phyloP scores from a whole-genome alignment of 2,888 invertebrate genomes.

The Uropetala carovei region DNA sequence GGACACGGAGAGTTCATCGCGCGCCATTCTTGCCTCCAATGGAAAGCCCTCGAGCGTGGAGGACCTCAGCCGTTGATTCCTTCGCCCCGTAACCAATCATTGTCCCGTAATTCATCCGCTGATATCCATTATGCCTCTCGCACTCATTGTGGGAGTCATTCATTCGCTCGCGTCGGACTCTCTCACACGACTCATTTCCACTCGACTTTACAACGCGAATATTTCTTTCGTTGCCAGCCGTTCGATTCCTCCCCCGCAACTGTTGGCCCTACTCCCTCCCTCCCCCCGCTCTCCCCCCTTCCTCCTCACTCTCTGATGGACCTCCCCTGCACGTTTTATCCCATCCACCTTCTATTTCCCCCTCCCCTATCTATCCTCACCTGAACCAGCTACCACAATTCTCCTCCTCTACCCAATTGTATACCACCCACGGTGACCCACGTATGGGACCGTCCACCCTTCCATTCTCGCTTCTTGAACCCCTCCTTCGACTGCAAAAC shows the following conservation, averaged over 20 bases:
- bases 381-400: background rate
- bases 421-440: constrained; percentile 2
- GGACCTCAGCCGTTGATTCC: background rate
- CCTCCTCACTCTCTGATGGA: background rate
- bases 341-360: background rate
- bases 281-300: too few relatives aligned
- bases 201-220: background rate
- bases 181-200: constrained; percentile 18
- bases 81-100: constrained; percentile 19
- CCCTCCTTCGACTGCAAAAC: too few relatives aligned
- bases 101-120: constrained; percentile 13
- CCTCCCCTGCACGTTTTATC: background rate
- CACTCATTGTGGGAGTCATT: background rate
- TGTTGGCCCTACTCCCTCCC: background rate
- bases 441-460: background rate
- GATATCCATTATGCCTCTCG: background rate
- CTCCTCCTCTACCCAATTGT: background rate
- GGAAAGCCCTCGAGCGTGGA: constrained; percentile 21
- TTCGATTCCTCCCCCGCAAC: background rate
- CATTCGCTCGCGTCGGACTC: background rate
- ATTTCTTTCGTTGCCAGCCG: background rate
- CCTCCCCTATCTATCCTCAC: too few relatives aligned
- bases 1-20: background rate
- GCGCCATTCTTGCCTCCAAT: background rate
- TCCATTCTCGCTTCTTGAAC: background rate